These are phyloP conservation scores for Gavia stellata DNA, from an alignment of 2,113 vertebrate species.

Conservation along the genomic window DNA sequence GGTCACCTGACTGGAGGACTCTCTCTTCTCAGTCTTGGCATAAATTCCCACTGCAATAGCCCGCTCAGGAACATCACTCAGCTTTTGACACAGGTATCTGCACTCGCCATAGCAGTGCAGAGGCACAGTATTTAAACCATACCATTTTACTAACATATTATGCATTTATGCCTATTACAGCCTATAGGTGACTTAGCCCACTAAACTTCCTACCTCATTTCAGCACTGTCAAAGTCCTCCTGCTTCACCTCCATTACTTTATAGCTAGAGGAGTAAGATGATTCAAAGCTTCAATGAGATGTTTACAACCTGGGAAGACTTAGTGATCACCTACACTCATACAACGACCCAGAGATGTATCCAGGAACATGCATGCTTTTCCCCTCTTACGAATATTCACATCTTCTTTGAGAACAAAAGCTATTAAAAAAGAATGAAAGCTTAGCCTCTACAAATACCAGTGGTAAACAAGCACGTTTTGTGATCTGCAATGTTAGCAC, in stretches of 20 bases:
- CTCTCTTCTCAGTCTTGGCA: background rate
- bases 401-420: background rate
- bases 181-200: background rate
- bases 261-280: background rate
- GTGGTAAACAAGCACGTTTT: background rate
- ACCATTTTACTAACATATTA: background rate
- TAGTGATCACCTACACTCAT: background rate
- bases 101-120: background rate
- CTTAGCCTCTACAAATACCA: background rate
- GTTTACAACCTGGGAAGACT: background rate
- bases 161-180: background rate
- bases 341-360: accelerated
- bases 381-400: background rate
- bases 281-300: background rate
- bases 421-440: background rate
- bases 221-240: background rate
- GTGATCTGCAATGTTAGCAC: background rate
- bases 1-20: background rate
- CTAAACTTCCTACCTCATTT: background rate
- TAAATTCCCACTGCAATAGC: background rate
- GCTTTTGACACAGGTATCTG: background rate
- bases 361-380: background rate
- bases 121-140: background rate
- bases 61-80: background rate
- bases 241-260: background rate